Percentiles rank a stretch among this genome's conserved stretches.
These are phyloP conservation scores for Penaeus vannamei DNA, from an alignment of 1,140 invertebrate species.

Conservation along the genomic window DNA sequence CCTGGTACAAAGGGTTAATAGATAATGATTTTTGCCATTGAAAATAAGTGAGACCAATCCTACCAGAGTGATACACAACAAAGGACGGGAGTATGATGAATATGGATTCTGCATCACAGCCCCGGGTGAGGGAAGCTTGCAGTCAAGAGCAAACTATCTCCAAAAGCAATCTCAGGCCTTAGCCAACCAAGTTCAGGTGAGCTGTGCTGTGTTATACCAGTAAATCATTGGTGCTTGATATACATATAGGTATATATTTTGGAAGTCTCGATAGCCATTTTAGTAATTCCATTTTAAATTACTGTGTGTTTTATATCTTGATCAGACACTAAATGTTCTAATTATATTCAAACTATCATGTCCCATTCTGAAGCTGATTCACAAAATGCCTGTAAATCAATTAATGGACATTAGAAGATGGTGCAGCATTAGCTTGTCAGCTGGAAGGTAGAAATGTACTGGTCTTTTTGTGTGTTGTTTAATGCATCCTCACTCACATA, in stretches of 20 bases:
- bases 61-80: constrained; percentile 55
- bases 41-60: not conserved
- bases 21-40: too few species aligned
- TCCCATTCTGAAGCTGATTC: too few species aligned
- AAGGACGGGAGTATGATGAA: constrained; percentile 63
- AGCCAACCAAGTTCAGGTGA: constrained; percentile 55
- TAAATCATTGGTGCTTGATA: not conserved
- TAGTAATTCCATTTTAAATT: not conserved
- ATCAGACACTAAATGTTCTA: not conserved
- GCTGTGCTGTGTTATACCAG: constrained; percentile 1
- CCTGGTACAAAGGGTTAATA: too few species aligned
- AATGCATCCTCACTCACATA: too few species aligned
- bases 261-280: not conserved
- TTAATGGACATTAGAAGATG: too few species aligned
- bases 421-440: too few species aligned
- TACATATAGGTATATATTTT: not conserved
- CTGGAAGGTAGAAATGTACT: too few species aligned
- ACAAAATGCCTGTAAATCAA: too few species aligned
- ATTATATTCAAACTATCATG: not conserved
- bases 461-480: too few species aligned
- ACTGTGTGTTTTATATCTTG: not conserved
- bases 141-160: constrained; percentile 56
- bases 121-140: constrained; percentile 45
- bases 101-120: constrained; percentile 64
- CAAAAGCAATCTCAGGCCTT: constrained; percentile 59